Evolutionary conservation across 2,113 vertebrate genomes (phyloP).

Genomic region (Oxygymnocypris stewartii): DNA sequence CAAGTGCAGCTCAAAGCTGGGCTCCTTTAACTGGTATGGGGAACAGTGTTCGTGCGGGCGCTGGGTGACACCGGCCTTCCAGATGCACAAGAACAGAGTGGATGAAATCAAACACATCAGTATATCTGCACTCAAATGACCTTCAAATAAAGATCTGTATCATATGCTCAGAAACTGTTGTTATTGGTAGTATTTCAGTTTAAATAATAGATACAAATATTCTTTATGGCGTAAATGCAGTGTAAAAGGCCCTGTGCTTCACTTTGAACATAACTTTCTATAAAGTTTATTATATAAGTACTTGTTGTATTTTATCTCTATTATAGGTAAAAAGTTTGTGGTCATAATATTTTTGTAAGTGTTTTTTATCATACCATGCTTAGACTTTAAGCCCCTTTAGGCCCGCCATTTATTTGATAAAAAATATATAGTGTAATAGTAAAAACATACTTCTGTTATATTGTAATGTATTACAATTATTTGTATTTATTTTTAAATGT

Average conservation of each 20-base stretch:
- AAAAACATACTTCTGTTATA: no score
- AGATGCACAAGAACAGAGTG: conserved; percentile 91
- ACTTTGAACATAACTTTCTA: background rate
- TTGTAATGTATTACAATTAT: no score
- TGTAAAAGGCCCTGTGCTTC: background rate
- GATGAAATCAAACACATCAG: conserved; percentile 82
- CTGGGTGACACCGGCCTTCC: conserved; percentile 93
- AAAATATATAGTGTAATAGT: background rate
- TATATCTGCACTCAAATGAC: conserved; percentile 57
- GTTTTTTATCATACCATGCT: no score
- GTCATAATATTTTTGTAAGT: no score
- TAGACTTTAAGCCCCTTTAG: background rate
- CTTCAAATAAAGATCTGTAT: conserved; percentile 38
- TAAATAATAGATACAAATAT: background rate
- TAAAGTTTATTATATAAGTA: background rate
- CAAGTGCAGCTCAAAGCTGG: conserved; percentile 87
- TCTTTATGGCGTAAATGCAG: background rate
- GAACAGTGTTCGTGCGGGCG: conserved; percentile 92
- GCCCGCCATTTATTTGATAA: background rate
- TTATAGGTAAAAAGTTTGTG: background rate
- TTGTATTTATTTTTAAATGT: background rate
- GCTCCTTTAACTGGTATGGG: conserved; percentile 93
- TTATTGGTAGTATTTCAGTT: background rate
- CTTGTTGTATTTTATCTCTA: background rate
- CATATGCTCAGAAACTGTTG: background rate